Evolutionary conservation across 1,140 invertebrate genomes (phyloP).

Genomic region (Zaprionus tsacasi): DNA sequence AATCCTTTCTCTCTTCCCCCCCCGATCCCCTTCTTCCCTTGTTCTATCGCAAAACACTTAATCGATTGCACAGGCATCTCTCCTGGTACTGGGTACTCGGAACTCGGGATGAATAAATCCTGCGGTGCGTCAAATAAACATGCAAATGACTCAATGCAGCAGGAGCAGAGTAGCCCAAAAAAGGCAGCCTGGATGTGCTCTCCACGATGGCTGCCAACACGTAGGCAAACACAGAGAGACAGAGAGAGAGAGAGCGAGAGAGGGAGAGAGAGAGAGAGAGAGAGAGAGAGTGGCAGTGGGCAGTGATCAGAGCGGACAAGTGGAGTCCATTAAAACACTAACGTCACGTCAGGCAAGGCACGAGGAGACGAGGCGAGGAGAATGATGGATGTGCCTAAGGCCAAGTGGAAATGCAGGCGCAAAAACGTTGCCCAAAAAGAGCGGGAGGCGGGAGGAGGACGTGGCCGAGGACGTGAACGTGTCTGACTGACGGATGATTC

Average conservation of each 20-base stretch:
- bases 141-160: slow-evolving; percentile 71
- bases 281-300: background rate
- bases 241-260: too few species aligned
- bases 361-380: slow-evolving; percentile 4
- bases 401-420: slow-evolving; percentile 57
- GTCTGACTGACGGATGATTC: slow-evolving; percentile 36
- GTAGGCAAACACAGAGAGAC: slow-evolving; percentile 10
- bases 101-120: slow-evolving; percentile 40
- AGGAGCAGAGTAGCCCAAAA: slow-evolving; percentile 22
- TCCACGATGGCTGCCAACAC: slow-evolving; percentile 57
- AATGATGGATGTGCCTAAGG: slow-evolving; percentile 79
- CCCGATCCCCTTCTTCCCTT: background rate
- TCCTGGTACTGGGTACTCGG: background rate
- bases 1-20: background rate
- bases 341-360: slow-evolving; percentile 67
- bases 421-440: slow-evolving; percentile 55
- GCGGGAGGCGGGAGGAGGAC: slow-evolving; percentile 4
- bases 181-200: background rate
- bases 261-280: too few species aligned
- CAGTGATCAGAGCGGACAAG: slow-evolving; percentile 79
- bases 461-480: background rate
- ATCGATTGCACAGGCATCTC: background rate
- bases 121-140: slow-evolving; percentile 55
- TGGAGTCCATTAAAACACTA: slow-evolving; percentile 82
- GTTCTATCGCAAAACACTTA: background rate